A percentile compares a stretch with the other conserved stretches of the same genome.
phyloP scores from a whole-genome alignment of 2,888 invertebrate genomes.

The Tinea trinotella region DNA sequence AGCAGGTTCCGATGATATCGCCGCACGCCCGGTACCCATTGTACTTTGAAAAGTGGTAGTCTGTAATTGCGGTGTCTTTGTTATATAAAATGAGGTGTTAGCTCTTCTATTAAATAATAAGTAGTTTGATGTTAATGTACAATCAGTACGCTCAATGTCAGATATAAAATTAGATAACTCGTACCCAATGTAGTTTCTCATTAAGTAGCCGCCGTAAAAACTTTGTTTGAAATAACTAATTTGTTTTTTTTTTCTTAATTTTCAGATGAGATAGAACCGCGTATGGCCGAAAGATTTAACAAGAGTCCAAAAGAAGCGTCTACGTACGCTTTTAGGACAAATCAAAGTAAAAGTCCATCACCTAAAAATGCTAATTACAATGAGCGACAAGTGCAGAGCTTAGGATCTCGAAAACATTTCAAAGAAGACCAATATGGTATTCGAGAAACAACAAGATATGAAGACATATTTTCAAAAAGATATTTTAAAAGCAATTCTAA shows the following conservation, averaged over 20 bases:
- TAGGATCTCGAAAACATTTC: not conserved
- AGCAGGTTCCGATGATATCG: slow-evolving; percentile 58
- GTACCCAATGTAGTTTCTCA: not conserved
- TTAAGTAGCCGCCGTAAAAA: slow-evolving; percentile 9
- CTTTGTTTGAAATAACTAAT: slow-evolving; percentile 9
- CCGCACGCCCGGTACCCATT: slow-evolving; percentile 53
- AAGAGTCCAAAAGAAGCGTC: slow-evolving; percentile 60
- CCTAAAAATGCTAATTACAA: slow-evolving; percentile 20
- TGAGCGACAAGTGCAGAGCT: slow-evolving; percentile 6
- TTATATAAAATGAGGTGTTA: slow-evolving; percentile 70
- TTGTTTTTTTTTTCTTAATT: slow-evolving; percentile 36
- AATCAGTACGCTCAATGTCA: slow-evolving; percentile 35
- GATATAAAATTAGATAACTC: slow-evolving; percentile 17
- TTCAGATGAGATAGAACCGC: slow-evolving; percentile 60
- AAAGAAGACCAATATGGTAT: slow-evolving; percentile 1
- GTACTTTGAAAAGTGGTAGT: slow-evolving; percentile 53
- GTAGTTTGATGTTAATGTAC: slow-evolving; percentile 45
- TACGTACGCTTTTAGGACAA: slow-evolving; percentile 58
- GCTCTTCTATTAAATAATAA: slow-evolving; percentile 68
- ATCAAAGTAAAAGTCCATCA: slow-evolving; percentile 23
- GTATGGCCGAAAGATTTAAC: slow-evolving; percentile 61
- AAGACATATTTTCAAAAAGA: not conserved
- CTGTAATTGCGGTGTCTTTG: slow-evolving; percentile 67
- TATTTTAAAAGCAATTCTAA: not conserved
- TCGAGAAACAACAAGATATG: not conserved